Percentiles rank a stretch among this genome's conserved stretches.
Evolutionary conservation across 2,888 invertebrate species (phyloP).

Genomic region (Drosophila dives): DNA sequence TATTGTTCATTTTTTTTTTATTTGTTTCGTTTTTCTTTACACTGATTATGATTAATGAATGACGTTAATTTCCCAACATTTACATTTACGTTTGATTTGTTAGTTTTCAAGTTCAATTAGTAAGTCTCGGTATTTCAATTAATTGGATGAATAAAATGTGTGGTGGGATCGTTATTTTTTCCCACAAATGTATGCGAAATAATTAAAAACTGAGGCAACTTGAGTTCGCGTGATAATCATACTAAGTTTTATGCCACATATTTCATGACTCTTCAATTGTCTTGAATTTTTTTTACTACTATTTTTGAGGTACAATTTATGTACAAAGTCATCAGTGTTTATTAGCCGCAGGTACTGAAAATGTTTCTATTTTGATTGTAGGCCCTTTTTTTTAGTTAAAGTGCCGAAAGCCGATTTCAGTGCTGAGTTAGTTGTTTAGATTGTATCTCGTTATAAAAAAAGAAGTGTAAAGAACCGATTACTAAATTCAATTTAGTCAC

Average conservation of each 20-base stretch:
- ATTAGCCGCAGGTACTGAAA: conserved; percentile 13
- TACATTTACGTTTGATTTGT: conserved; percentile 52
- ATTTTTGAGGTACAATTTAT: conserved; percentile 20
- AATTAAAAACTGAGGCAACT: conserved; percentile 48
- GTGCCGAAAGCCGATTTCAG: neutral
- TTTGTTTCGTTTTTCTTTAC: conserved; percentile 28
- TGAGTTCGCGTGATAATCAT: conserved; percentile 44
- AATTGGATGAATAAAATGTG: conserved; percentile 56
- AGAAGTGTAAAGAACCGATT: conserved; percentile 62
- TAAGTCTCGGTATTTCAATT: conserved; percentile 21
- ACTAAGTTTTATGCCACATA: conserved; percentile 9
- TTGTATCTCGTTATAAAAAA: conserved; percentile 30
- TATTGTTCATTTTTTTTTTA: conserved; percentile 22
- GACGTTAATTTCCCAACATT: conserved; percentile 47
- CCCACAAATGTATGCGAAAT: conserved; percentile 42
- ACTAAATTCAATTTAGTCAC: conserved; percentile 79
- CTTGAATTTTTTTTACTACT: conserved; percentile 20
- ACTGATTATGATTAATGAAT: conserved; percentile 39
- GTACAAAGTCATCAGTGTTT: conserved; percentile 17
- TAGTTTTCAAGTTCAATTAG: conserved; percentile 65
- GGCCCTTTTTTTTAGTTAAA: neutral
- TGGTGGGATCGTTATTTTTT: conserved; percentile 31
- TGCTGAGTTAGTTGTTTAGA: conserved; percentile 47
- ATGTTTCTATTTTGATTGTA: conserved; percentile 19
- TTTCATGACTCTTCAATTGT: conserved; percentile 30